These are phyloP conservation scores for Montipora sp. DNA, from an alignment of 64 coral and sea anemone genomes.

Conservation along the genomic window DNA sequence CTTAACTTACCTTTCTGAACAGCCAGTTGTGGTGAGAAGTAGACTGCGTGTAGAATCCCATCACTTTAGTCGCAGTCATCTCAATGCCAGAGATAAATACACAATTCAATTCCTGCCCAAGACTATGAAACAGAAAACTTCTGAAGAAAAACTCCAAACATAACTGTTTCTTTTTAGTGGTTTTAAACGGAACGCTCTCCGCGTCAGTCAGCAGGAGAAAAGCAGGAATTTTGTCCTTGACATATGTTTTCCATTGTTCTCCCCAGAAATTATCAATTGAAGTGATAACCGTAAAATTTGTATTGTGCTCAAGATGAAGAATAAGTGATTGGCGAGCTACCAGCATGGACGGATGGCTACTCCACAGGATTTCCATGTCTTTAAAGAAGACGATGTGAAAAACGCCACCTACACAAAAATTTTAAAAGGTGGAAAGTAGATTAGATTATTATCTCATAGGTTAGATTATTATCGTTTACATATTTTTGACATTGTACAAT, in stretches of 20 bases:
- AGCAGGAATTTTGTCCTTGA: constrained; percentile 50
- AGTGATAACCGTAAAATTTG: constrained; percentile 48
- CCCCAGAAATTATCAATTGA: constrained; percentile 59
- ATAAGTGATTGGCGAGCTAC: constrained; percentile 66
- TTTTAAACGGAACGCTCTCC: background rate
- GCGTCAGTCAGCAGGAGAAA: constrained; percentile 72
- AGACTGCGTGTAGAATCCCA: constrained; percentile 54
- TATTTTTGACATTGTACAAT: no score
- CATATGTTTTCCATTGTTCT: constrained; percentile 49
- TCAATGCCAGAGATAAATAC: constrained; percentile 76
- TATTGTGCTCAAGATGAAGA: constrained; percentile 69
- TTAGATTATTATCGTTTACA: no score
- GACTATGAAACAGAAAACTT: constrained; percentile 36
- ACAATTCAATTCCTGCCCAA: constrained; percentile 62
- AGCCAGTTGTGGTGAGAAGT: background rate
- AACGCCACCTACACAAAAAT: constrained; percentile 42
- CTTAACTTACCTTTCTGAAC: constrained; percentile 34
- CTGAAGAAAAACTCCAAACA: constrained; percentile 46
- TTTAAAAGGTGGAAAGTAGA: no score
- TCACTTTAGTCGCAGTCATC: constrained; percentile 46
- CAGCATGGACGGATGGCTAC: background rate
- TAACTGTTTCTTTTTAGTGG: background rate
- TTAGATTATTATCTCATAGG: no score
- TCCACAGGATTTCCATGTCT: constrained; percentile 84
- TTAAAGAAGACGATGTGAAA: constrained; percentile 83